Evolutionary conservation across 2,113 vertebrate species (phyloP), one percentile per base, ranked within the genome.

Genomic region (Microtus richardsoni): DNA sequence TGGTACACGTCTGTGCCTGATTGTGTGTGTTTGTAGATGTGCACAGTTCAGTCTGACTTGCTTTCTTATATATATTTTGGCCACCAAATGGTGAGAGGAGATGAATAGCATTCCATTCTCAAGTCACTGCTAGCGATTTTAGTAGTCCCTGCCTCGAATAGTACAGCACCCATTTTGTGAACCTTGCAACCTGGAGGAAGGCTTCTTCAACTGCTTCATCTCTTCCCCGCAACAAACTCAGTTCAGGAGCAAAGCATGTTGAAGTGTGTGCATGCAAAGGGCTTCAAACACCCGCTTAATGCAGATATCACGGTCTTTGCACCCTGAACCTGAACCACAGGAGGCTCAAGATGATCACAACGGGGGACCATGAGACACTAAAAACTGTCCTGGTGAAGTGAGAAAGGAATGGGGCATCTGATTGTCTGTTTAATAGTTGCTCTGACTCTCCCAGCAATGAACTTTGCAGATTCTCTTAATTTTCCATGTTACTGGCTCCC

Each of bases 11-110:
- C 58, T 58, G 58, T 58, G 58, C 58, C 58, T 91, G 21, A 21
- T 3, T 87, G 47, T 86, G 74, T 17, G 36, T 60, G 24, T 64
- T 90, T 86, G 39, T 30, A 30, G 28, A 16, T 95, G 60, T 89
- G 8, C 44, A 60, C 52, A 89, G 36, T 80, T 94, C 44, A 49
- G 4, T 92, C 47, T 39, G 52, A 62, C 12, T 91, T 95, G 64
- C 68, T 96, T 93, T 85, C 73, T 62, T 82, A 4, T 54, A 74
- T 30, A 47, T 58, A 82, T 47, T 19, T 78, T 89, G 39, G 96
- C 44, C 87, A 91, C 41, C 39, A 89, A 74, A 17, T 91, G 82
- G 78, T 52, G 19, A 66, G 82, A 73, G 84, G 82, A n/a, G 71
- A 71, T 2, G 0, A 16, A 2, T 0, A 62, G 36, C 36, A 14